phyloP scores from a whole-genome alignment of 2,797 vertebrate genomes.

The Anguilla pacifica region DNA sequence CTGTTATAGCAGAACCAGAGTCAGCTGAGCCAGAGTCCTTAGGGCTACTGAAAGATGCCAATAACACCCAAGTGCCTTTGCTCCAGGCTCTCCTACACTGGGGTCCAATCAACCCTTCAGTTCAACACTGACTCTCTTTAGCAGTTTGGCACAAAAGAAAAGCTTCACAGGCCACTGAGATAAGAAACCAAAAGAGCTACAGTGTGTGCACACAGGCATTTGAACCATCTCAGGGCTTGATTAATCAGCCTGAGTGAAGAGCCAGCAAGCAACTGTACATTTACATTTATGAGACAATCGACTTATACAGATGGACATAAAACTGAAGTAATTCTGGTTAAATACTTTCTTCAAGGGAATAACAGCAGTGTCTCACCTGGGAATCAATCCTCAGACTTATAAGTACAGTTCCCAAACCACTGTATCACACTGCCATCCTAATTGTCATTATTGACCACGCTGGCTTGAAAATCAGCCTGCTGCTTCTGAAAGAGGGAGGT shows the following conservation, averaged over 20 bases:
- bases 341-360: neutral
- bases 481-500: conserved; percentile 45
- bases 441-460: conserved; percentile 52
- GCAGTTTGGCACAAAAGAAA: neutral
- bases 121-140: neutral
- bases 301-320: neutral
- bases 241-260: neutral
- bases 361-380: neutral
- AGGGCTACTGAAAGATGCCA: neutral
- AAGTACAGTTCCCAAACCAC: conserved; percentile 27
- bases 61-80: neutral
- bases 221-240: neutral
- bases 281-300: neutral
- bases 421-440: conserved; percentile 14
- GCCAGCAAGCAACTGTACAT: neutral
- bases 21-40: neutral
- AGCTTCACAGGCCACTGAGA: neutral
- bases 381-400: neutral
- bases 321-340: neutral
- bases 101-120: neutral
- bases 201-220: neutral
- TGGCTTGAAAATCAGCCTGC: conserved; percentile 46
- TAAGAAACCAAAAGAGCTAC: neutral
- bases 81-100: neutral
- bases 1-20: neutral